These are phyloP conservation scores for Apodemia zela DNA, from an alignment of 2,888 invertebrate species.

Conservation along the genomic window DNA sequence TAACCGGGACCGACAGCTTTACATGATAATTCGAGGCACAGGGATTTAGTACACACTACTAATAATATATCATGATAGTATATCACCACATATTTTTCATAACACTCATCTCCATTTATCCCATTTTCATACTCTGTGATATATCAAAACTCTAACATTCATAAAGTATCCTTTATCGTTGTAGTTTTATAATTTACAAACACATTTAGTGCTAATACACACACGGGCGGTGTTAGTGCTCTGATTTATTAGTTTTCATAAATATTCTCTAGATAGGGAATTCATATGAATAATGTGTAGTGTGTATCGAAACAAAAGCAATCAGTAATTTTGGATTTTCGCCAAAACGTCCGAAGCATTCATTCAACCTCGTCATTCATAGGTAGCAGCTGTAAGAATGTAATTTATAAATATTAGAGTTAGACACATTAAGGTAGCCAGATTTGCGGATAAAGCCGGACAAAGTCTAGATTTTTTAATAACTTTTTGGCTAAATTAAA, in stretches of 20 bases:
- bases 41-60: too few species aligned
- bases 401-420: slow-evolving; percentile 5
- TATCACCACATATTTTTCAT: background rate
- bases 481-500: background rate
- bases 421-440: background rate
- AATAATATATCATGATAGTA: too few species aligned
- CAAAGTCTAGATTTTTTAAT: background rate
- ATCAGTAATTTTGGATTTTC: slow-evolving; percentile 47
- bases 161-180: background rate
- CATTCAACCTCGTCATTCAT: slow-evolving; percentile 59
- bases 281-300: slow-evolving; percentile 31
- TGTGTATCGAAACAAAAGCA: slow-evolving; percentile 55
- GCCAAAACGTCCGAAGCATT: slow-evolving; percentile 45
- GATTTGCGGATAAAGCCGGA: background rate
- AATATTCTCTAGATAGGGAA: slow-evolving; percentile 17
- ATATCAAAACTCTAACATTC: background rate
- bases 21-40: too few species aligned
- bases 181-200: slow-evolving; percentile 11
- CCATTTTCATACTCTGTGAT: background rate
- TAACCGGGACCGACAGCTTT: too few species aligned
- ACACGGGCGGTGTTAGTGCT: slow-evolving; percentile 22
- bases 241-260: slow-evolving; percentile 50
- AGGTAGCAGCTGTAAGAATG: slow-evolving; percentile 18
- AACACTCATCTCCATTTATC: background rate
- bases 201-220: slow-evolving; percentile 12